phyloP scores from a whole-genome alignment of 2,888 invertebrate genomes.

The Kuschelorhynchus macadamiae region DNA sequence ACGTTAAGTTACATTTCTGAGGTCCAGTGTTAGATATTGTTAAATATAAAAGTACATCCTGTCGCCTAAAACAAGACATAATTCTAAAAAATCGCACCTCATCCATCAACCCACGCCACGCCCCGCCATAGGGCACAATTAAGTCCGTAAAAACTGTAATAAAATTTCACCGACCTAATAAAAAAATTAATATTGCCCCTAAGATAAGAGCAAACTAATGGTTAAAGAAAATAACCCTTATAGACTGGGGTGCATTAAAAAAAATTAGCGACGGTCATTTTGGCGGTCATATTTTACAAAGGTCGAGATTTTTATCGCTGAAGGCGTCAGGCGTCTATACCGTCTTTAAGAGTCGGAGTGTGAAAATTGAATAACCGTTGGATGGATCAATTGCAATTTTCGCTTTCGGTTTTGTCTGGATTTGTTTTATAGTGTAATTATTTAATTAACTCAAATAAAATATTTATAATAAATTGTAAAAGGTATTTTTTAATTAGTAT shows the following conservation, averaged over 20 bases:
- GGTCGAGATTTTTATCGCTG: slow-evolving; percentile 18
- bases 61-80: slow-evolving; percentile 30
- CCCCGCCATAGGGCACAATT: slow-evolving; percentile 37
- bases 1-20: too few species aligned
- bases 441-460: too few species aligned
- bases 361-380: too few species aligned
- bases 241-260: slow-evolving; percentile 29
- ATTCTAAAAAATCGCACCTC: slow-evolving; percentile 32
- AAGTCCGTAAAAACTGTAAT: slow-evolving; percentile 45
- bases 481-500: too few species aligned
- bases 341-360: slow-evolving; percentile 1
- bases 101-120: slow-evolving; percentile 21
- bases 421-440: too few species aligned
- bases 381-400: too few species aligned
- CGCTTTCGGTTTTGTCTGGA: too few species aligned
- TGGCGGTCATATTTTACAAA: slow-evolving; percentile 25
- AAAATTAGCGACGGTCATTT: slow-evolving; percentile 49
- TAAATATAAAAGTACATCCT: too few species aligned
- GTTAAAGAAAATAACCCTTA: slow-evolving; percentile 33
- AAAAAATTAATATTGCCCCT: slow-evolving; percentile 40
- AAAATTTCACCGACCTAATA: slow-evolving; percentile 25
- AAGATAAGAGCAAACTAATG: slow-evolving; percentile 36
- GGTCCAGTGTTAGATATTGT: too few species aligned
- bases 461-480: too few species aligned
- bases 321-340: neutral